Evolutionary conservation across 2,113 vertebrate genomes (phyloP), one percentile per base, ranked within the genome.

Genomic region (Mus musculus): DNA sequence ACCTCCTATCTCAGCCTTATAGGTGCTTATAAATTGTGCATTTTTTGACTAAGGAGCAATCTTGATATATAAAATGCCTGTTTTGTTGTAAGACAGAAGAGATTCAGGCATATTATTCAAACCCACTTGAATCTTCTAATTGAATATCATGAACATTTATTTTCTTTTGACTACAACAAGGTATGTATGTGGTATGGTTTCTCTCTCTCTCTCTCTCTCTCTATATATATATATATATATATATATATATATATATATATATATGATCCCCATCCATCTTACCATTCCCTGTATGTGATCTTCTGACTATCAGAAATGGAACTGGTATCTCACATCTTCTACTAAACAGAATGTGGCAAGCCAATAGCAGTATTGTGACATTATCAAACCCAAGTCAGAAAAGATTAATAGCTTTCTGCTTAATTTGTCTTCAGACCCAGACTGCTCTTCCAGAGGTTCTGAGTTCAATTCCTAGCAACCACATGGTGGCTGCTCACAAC

Each of bases 331-430:
- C 5, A 71, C 28, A 73, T 54, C 20, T 46, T 82, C 75, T 17
- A 77, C 36, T 75, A 88, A 88, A 92, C 0, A 56, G 49, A 85
- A 82, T 88, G 5, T 87, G 71, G 80, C 49, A 89, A 30, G 36
- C 22, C 80, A 65, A 46, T 46, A 85, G 39, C 11, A 28, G 59
- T 65, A 65, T 65, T 85, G 65, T 46, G n/a, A 59, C 67, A 76
- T 46, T 92, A 76, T 76, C 30, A 87, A 87, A 26, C 19, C n/a
- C 76, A 72, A 26, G 24, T 93, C 69, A 93, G 61, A 85, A 92
- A 95, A 84, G n/a, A 22, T 24, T 65, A 65, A 85, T 85, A 65
- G 59, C 59, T 85, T 65, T 90, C 61, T 3, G 52, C 3, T 46
- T 95, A 54, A 39, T 88, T 26, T 78, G 59, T 85, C 61, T 85